Base-by-base conservation (phyloP, 2,113 vertebrate genomes). In the Climacteris rufus region DNA sequence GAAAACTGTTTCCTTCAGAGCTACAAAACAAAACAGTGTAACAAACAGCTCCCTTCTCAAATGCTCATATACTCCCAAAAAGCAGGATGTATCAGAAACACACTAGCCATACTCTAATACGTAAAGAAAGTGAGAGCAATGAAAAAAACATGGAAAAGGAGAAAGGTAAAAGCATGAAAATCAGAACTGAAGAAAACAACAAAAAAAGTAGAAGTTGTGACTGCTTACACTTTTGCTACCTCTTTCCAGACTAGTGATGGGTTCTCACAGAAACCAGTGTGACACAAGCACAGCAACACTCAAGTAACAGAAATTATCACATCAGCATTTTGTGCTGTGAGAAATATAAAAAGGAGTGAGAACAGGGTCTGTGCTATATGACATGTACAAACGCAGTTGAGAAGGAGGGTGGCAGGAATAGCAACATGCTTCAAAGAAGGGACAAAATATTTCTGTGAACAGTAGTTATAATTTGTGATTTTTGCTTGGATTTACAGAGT, bases 341-440 rank as follows among this genome's bases (percentile, higher is more conserved):
- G 59, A 47, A 57, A 45, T 3, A 30, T 1, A 53, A 37, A 64
- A 65, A 68, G 6, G 40, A 37, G 5, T 4, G 9, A 80, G 39
- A 15, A 13, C 40, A 59, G 16, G 19, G 22, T 39, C 23, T 35
- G 11, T 3, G 5, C 53, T 42, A 3, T 6, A 18, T 2, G 10
- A 79, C 3, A 0, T 13, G 7, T 11, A 65, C n/a, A 50, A 69
- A 69, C 1, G 7, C 28, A 83, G 30, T 0, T 42, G 24, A 86
- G 18, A 42, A 94, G 47, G 10, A 66, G 28, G 7, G 30, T 50
- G 31, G 37, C 31, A 33, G 2, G 10, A 83, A 83, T 33, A 83
- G 24, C 27, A 70, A 74, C 7, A 4, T 10, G 42, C 20, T 54
- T 52, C 64, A 63, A 54, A 40, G 6, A 77, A 83, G 18, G 23